Evolutionary conservation across 1,140 invertebrate genomes (phyloP).

Genomic region (Melitaea cinxia): DNA sequence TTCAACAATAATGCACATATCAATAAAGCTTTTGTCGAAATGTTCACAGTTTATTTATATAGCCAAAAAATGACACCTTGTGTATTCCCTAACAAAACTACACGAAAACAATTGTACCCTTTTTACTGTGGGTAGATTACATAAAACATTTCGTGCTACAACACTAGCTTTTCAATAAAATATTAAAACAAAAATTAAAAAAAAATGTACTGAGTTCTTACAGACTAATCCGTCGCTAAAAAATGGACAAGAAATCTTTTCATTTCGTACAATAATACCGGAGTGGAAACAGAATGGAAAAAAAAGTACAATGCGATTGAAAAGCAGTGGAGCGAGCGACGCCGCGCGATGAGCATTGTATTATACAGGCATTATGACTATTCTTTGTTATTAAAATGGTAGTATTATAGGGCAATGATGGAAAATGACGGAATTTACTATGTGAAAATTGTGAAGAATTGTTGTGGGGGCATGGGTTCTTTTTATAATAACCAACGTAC

Average conservation of each 20-base stretch:
- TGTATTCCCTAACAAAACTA: background rate
- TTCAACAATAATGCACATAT: too few species aligned
- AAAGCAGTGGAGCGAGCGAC: constrained; percentile 63
- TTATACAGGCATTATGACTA: constrained; percentile 40
- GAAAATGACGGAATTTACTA: constrained; percentile 17
- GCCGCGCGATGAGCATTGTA: constrained; percentile 59
- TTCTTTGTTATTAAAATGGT: constrained; percentile 67
- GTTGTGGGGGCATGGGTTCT: background rate
- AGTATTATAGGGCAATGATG: constrained; percentile 34
- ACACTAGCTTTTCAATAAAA: background rate
- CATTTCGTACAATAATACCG: constrained; percentile 63
- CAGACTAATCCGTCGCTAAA: constrained; percentile 51
- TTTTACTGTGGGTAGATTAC: background rate
- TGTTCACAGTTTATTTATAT: too few species aligned
- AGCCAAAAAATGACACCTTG: too few species aligned
- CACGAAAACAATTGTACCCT: background rate
- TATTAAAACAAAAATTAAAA: constrained; percentile 7
- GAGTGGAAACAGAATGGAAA: constrained; percentile 40
- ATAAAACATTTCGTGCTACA: background rate
- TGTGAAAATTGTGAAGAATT: background rate
- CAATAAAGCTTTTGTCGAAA: too few species aligned
- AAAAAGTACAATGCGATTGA: constrained; percentile 66
- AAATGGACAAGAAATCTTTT: constrained; percentile 64
- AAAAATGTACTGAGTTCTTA: constrained; percentile 8
- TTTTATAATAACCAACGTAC: background rate